Evolutionary conservation across 2,797 vertebrate species (phyloP), one percentile per base, ranked within the genome.

Genomic region (Propithecus deckenii): DNA sequence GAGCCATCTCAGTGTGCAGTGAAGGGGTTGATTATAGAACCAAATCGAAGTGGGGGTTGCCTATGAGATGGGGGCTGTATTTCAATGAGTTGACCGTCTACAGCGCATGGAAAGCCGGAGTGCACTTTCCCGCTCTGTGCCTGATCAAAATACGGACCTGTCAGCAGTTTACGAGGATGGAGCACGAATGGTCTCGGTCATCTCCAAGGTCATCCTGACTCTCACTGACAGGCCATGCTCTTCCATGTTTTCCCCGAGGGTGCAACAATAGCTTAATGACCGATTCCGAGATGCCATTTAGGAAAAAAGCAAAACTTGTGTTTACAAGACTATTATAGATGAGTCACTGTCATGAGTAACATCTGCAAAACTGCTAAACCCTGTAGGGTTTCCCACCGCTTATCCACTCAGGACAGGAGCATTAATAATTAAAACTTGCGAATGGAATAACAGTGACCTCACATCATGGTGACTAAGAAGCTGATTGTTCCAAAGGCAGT

Each of bases 401-500:
- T 59, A 81, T 81, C 91, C 69, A 50, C 91, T 98, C 90, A 84
- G 0, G 91, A 35, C 89, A 94, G 48, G 23, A 41, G 84, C 52
- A 61, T 75, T 83, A 32, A 43, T 88, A 89, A 95, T 92, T 89
- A 95, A 96, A 97, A 97, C 96, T 72, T 92, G 94, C 7, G 18
- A 97, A 91, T 94, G 97, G 92, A 92, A 38, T 91, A 78, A 79
- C 3, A 9, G 5, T 95, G 95, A 74, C 95, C 87, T 96, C 93
- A 80, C 91, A 43, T 95, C 96, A 79, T 55, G 91, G 74, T 88
- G 95, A 96, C 97, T 94, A 95, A 91, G 97, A 98, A 98, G 97
- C 85, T 94, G 96, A 97, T 94, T 93, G 97, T 97, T 98, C 98
- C 6, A 1, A 98, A 98, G 98, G 98, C 97, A 98, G 97, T 78